Evolutionary conservation across 92 coral and sea anemone species (phyloP).

Genomic region (Bergia sp.): DNA sequence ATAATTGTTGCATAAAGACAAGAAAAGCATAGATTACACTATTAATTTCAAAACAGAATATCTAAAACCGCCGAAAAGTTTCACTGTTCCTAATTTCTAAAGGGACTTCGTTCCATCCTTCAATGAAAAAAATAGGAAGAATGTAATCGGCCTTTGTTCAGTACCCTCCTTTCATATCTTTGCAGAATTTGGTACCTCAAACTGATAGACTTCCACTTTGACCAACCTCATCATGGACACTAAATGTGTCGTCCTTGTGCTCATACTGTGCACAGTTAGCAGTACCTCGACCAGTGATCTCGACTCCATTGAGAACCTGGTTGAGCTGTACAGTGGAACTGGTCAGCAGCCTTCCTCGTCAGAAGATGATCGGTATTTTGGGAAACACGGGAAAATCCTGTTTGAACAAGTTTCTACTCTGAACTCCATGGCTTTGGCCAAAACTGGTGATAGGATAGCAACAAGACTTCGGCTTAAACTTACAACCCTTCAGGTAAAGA

Average conservation of each 20-base stretch:
- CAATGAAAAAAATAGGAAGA: no score
- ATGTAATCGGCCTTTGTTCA: no score
- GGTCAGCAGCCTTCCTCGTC: not conserved
- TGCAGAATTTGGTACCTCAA: not conserved
- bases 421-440: constrained; percentile 30
- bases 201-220: not conserved
- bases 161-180: not conserved
- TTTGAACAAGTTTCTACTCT: constrained; percentile 36
- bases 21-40: no score
- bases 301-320: constrained; percentile 17
- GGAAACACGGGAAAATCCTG: constrained; percentile 15
- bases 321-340: constrained; percentile 1
- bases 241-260: not conserved
- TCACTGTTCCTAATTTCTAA: no score
- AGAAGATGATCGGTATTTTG: constrained; percentile 22
- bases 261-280: not conserved
- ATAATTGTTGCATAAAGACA: no score
- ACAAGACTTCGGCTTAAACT: constrained; percentile 9
- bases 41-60: no score
- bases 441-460: constrained; percentile 20
- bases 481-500: not conserved
- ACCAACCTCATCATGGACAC: not conserved
- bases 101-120: no score
- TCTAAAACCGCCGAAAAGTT: no score
- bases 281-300: constrained; percentile 1